Conservation (phyloP, 2,797 vertebrate genomes). For the Pantherophis vulpinus region DNA sequence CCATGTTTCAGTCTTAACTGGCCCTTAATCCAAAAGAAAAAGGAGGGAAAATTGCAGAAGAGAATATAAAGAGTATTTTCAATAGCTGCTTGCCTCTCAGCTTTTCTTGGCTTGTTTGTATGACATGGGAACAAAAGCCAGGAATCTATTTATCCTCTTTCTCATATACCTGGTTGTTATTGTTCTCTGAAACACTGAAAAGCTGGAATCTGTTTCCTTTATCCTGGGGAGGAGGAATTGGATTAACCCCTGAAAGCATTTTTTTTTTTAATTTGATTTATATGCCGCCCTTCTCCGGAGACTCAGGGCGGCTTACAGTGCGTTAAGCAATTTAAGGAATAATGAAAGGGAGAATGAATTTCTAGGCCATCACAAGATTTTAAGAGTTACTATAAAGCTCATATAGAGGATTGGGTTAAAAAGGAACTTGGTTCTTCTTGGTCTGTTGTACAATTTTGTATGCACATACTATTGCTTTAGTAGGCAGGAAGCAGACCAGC, state of each 20-base stretch:
- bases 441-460: conserved; percentile 13
- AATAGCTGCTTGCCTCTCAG: too few relatives aligned
- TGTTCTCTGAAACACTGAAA: conserved; percentile 26
- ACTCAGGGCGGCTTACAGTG: too few relatives aligned
- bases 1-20: background rate
- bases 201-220: conserved; percentile 38
- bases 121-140: background rate
- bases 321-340: too few relatives aligned
- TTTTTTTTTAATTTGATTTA: too few relatives aligned
- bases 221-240: conserved; percentile 34
- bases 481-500: too few relatives aligned
- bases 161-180: conserved; percentile 29
- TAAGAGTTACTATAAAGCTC: conserved; percentile 32
- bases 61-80: background rate
- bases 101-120: background rate
- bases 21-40: background rate
- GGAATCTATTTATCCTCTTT: background rate
- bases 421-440: conserved; percentile 38
- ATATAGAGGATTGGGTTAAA: conserved; percentile 19
- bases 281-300: too few relatives aligned
- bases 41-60: conserved; percentile 1
- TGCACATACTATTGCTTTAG: background rate
- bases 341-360: conserved; percentile 40
- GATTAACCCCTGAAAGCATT: conserved; percentile 38
- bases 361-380: conserved; percentile 45